phyloP scores from a whole-genome alignment of 2,113 vertebrate genomes.

The Anhinga anhinga region DNA sequence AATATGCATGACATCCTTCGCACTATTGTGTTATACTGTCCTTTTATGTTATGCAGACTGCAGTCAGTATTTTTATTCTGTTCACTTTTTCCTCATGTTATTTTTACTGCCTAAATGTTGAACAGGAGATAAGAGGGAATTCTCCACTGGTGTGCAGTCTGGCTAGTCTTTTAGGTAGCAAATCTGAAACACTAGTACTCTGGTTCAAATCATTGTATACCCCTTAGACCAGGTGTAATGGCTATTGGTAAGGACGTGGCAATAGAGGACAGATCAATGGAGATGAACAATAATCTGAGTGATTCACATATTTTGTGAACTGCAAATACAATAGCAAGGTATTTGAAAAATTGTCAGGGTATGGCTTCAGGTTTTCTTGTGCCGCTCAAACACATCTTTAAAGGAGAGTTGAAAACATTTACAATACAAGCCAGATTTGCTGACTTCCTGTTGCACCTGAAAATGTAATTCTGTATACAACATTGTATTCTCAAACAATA shows the following conservation, averaged over 20 bases:
- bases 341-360: not conserved
- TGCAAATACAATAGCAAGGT: not conserved
- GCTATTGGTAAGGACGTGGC: not conserved
- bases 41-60: not conserved
- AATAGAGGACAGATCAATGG: not conserved
- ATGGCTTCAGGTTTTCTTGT: not conserved
- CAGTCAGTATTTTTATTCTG: not conserved
- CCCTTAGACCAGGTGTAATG: accelerated
- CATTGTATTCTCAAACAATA: not conserved
- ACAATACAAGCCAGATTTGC: not conserved
- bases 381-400: not conserved
- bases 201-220: not conserved
- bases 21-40: not conserved
- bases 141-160: not conserved
- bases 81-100: not conserved
- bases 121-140: not conserved
- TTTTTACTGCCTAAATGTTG: not conserved
- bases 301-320: not conserved
- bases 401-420: not conserved
- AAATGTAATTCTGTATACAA: not conserved
- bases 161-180: not conserved
- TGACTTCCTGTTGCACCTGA: not conserved
- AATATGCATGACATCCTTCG: not conserved
- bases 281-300: not conserved
- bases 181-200: not conserved